phyloP scores from a whole-genome alignment of 2,888 invertebrate genomes.

The Xestia rhomboidea region DNA sequence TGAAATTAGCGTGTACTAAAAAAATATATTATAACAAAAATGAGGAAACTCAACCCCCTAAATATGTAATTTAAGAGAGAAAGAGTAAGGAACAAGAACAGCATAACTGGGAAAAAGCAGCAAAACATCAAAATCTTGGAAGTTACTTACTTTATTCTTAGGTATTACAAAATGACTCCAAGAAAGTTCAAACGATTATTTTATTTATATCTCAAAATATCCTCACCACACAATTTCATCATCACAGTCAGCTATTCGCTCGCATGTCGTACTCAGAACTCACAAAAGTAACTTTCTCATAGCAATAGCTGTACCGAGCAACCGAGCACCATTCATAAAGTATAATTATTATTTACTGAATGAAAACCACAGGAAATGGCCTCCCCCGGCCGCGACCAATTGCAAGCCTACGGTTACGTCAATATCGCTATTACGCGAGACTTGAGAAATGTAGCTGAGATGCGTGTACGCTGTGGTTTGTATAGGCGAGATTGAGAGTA shows the following conservation, averaged over 20 bases:
- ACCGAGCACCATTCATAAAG: slow-evolving; percentile 71
- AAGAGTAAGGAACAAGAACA: neutral
- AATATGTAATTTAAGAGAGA: neutral
- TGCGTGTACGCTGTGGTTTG: slow-evolving; percentile 48
- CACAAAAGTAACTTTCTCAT: slow-evolving; percentile 74
- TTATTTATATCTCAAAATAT: slow-evolving; percentile 2
- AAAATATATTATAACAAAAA: neutral
- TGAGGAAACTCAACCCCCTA: neutral
- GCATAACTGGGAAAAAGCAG: neutral
- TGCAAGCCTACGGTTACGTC: slow-evolving; percentile 76
- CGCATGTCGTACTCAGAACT: slow-evolving; percentile 34
- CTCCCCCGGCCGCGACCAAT: slow-evolving; percentile 71
- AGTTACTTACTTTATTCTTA: neutral
- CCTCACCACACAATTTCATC: slow-evolving; percentile 25
- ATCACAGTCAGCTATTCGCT: slow-evolving; percentile 37
- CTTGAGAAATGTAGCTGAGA: slow-evolving; percentile 53
- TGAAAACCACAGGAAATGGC: slow-evolving; percentile 78
- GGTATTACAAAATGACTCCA: neutral
- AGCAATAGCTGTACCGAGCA: slow-evolving; percentile 61
- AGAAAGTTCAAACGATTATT: neutral
- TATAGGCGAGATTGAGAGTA: slow-evolving; percentile 15
- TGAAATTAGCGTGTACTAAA: neutral
- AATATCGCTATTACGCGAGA: slow-evolving; percentile 59
- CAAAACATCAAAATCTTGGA: neutral
- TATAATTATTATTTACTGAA: slow-evolving; percentile 77